Evolutionary conservation across 2,797 vertebrate species (phyloP).

Genomic region (Botia almorhae): DNA sequence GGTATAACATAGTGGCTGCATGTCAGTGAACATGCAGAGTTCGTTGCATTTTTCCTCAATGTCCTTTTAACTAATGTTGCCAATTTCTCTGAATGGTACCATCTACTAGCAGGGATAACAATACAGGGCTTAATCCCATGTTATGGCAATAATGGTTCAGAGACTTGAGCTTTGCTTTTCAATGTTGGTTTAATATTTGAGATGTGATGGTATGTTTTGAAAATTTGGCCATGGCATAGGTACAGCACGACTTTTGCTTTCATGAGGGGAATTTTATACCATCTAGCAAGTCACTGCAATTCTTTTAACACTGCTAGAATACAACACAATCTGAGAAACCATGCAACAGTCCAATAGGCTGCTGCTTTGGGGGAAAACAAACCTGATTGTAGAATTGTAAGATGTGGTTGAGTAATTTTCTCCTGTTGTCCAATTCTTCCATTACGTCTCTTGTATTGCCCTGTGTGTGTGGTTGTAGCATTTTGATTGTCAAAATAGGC

Average conservation of each 20-base stretch:
- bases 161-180: conserved; percentile 42
- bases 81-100: conserved; percentile 43
- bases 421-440: conserved; percentile 52
- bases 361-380: background rate
- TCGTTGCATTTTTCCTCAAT: conserved; percentile 26
- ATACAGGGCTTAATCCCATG: conserved; percentile 54
- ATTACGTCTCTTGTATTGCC: conserved; percentile 59
- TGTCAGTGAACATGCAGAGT: conserved; percentile 3
- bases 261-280: conserved; percentile 7
- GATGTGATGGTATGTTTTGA: conserved; percentile 27
- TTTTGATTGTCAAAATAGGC: conserved; percentile 52
- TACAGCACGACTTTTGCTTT: conserved; percentile 14
- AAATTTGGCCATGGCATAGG: conserved; percentile 18
- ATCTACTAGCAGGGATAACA: conserved; percentile 46
- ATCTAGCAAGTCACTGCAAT: conserved; percentile 1
- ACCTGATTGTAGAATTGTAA: conserved; percentile 55
- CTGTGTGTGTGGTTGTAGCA: conserved; percentile 56
- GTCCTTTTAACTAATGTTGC: conserved; percentile 37
- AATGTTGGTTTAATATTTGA: conserved; percentile 37
- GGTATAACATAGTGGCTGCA: conserved; percentile 4
- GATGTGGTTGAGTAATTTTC: conserved; percentile 60
- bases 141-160: conserved; percentile 40
- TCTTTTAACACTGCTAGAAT: background rate
- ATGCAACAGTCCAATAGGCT: conserved; percentile 13
- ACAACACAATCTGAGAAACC: background rate